Percentiles rank a stretch among this genome's conserved stretches.
These are phyloP conservation scores for Eubasilissa regina DNA, from an alignment of 1,140 invertebrate genomes.

Conservation along the genomic window DNA sequence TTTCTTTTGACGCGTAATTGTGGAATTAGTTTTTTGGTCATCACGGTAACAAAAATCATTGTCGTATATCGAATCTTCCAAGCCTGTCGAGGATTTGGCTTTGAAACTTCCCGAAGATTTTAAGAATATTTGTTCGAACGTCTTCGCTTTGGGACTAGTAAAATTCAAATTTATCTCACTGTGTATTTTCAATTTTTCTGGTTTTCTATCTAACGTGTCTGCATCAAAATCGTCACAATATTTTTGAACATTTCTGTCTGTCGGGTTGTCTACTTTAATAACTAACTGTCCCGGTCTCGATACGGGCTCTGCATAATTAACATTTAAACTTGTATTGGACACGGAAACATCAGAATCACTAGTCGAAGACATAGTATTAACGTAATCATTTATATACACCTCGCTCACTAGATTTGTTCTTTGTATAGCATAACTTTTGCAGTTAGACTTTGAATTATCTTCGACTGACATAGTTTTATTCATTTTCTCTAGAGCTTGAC, in stretches of 20 bases:
- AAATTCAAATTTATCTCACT: constrained; percentile 46
- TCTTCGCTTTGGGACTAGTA: constrained; percentile 39
- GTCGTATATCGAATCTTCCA: not conserved
- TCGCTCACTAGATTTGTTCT: constrained; percentile 55
- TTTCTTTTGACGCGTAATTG: not conserved
- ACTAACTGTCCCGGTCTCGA: constrained; percentile 80
- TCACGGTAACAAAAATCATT: not conserved
- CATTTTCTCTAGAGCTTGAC: constrained; percentile 37
- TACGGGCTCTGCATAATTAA: constrained; percentile 72
- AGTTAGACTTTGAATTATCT: constrained; percentile 32
- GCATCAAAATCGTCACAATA: constrained; percentile 82
- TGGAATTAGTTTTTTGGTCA: not conserved
- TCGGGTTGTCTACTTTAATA: constrained; percentile 81
- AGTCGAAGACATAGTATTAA: constrained; percentile 42
- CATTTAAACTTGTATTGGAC: constrained; percentile 64
- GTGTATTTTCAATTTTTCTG: constrained; percentile 64
- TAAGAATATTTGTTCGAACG: constrained; percentile 72
- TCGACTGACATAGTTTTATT: constrained; percentile 23
- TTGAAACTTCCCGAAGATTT: constrained; percentile 78
- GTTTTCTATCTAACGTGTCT: constrained; percentile 86
- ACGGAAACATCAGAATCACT: constrained; percentile 45
- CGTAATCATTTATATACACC: constrained; percentile 57
- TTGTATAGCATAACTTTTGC: constrained; percentile 41
- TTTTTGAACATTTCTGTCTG: constrained; percentile 65
- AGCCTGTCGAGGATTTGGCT: constrained; percentile 62